A percentile compares a stretch with the other conserved stretches of the same genome.
These are phyloP conservation scores for Notothenia coriiceps DNA, from an alignment of 2,113 vertebrate genomes.

Conservation along the genomic window DNA sequence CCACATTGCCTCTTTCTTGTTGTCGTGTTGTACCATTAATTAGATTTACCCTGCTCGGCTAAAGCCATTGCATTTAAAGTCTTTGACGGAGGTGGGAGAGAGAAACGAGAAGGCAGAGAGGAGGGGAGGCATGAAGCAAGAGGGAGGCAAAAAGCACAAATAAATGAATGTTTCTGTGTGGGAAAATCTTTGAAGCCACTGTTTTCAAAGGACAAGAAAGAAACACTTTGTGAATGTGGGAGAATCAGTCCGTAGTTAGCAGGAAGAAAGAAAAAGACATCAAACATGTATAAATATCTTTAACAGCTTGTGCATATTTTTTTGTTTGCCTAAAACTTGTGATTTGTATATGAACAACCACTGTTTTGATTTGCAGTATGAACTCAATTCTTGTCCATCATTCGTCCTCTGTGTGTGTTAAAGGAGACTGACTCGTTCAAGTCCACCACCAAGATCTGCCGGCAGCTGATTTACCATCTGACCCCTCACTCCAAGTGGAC, in stretches of 20 bases:
- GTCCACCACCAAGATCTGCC: constrained; percentile 91
- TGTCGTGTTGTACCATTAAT: constrained; percentile 79
- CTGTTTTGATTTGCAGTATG: not conserved
- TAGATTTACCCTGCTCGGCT: constrained; percentile 76
- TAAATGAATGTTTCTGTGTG: constrained; percentile 30
- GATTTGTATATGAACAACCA: not conserved
- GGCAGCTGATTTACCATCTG: constrained; percentile 92
- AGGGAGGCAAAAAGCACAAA: constrained; percentile 15
- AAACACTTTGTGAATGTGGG: constrained; percentile 18
- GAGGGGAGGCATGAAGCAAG: constrained; percentile 8
- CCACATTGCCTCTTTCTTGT: constrained; percentile 68
- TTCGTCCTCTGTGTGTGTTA: constrained; percentile 4
- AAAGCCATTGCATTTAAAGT: constrained; percentile 72
- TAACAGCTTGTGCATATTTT: not conserved
- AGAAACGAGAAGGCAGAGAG: constrained; percentile 11
- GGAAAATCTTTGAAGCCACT: constrained; percentile 47
- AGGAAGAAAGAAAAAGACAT: constrained; percentile 11
- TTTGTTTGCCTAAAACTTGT: too few relatives aligned
- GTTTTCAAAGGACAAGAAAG: constrained; percentile 32
- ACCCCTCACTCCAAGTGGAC: constrained; percentile 90
- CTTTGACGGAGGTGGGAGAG: constrained; percentile 52
- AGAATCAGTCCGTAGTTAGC: constrained; percentile 7
- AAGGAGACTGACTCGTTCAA: constrained; percentile 89
- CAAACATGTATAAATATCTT: not conserved
- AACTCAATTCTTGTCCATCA: not conserved